These are phyloP conservation scores for Callocephalon fimbriatum DNA, from an alignment of 2,113 vertebrate genomes.

Conservation along the genomic window DNA sequence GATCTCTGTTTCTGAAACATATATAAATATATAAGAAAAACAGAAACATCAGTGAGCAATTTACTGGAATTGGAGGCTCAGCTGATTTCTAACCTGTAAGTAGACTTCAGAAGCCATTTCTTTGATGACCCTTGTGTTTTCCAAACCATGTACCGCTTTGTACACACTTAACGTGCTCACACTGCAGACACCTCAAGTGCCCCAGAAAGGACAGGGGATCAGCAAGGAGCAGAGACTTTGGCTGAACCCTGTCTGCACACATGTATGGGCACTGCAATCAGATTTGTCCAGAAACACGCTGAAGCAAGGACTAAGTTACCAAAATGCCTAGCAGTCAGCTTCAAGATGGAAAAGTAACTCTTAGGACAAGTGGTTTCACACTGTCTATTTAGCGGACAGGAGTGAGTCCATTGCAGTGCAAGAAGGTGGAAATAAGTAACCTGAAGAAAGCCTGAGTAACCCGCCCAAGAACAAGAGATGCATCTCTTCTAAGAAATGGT, in stretches of 20 bases:
- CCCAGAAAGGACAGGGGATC: background rate
- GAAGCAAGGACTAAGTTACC: background rate
- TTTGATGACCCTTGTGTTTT: background rate
- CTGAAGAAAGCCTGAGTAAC: background rate
- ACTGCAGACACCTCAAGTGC: fast-evolving
- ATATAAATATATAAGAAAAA: background rate
- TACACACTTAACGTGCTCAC: background rate
- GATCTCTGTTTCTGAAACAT: background rate
- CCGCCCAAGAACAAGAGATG: background rate
- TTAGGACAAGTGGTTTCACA: background rate
- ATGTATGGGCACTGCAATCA: background rate
- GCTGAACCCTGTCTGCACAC: background rate
- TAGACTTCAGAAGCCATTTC: background rate
- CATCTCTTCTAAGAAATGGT: background rate
- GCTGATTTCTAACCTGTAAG: background rate
- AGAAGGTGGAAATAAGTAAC: background rate
- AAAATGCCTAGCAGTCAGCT: background rate
- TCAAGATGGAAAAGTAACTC: background rate
- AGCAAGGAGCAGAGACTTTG: background rate
- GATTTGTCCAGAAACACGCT: background rate
- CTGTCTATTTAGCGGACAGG: background rate
- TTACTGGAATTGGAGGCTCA: background rate
- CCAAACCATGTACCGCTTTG: background rate
- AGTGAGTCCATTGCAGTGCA: background rate
- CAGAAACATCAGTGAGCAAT: background rate